Evolutionary conservation across 2,888 invertebrate species (phyloP).

Genomic region (Oscheius onirici): DNA sequence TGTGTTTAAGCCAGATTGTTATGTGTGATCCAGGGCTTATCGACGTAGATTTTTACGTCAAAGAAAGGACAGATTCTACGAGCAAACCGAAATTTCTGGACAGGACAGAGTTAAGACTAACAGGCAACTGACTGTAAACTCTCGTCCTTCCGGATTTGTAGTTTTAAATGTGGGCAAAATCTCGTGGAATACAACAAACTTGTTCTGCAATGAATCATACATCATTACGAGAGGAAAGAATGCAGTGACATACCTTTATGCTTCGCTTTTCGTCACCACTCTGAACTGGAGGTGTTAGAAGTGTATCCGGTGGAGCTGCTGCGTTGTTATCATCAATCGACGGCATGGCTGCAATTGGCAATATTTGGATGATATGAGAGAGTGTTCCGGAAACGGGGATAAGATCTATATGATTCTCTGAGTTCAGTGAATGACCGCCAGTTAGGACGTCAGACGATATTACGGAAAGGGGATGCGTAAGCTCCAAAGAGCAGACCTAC

Average conservation of each 20-base stretch:
- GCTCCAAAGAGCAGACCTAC: background rate
- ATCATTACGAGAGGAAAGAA: background rate
- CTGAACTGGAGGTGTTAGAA: slow-evolving; percentile 22
- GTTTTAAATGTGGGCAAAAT: slow-evolving; percentile 4
- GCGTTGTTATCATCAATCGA: slow-evolving; percentile 8
- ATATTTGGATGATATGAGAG: background rate
- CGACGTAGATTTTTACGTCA: too few relatives aligned
- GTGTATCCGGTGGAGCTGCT: background rate
- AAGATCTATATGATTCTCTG: background rate
- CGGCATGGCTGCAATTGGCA: slow-evolving; percentile 16
- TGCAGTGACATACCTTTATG: background rate
- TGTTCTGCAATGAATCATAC: background rate
- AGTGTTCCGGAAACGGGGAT: slow-evolving; percentile 1
- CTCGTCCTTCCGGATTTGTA: background rate
- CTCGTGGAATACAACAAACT: slow-evolving; percentile 12
- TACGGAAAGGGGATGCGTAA: too few relatives aligned
- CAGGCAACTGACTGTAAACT: slow-evolving; percentile 1
- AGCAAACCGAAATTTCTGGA: background rate
- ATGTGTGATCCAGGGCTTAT: too few relatives aligned
- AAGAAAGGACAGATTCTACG: too few relatives aligned
- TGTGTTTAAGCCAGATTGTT: too few relatives aligned
- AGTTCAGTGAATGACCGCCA: background rate
- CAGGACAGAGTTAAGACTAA: background rate
- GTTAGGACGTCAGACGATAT: background rate
- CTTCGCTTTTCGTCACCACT: slow-evolving; percentile 13